A percentile compares a stretch with the other conserved stretches of the same genome.
Evolutionary conservation across 1,140 invertebrate species (phyloP).

Genomic region (Chymomyza costata): DNA sequence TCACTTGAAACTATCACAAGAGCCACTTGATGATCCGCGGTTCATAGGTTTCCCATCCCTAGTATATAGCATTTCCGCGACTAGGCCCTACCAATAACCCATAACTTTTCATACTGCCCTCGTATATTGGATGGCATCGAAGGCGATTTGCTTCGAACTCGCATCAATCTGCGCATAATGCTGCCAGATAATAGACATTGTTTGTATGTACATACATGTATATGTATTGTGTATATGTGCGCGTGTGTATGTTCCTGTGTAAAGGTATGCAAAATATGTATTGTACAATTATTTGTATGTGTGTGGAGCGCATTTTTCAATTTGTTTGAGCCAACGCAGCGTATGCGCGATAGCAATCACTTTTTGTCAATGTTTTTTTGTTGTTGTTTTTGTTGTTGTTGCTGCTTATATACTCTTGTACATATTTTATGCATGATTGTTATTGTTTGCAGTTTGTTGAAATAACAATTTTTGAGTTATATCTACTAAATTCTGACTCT

Average conservation of each 20-base stretch:
- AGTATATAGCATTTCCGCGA: too few relatives aligned
- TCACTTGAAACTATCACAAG: too few relatives aligned
- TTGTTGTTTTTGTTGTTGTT: neutral
- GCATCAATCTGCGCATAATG: slow-evolving; percentile 65
- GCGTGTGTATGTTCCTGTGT: slow-evolving; percentile 15
- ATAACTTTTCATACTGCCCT: too few relatives aligned
- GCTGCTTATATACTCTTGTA: too few relatives aligned
- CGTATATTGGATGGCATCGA: too few relatives aligned
- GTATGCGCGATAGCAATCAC: slow-evolving; percentile 65
- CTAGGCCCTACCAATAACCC: too few relatives aligned
- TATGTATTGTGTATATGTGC: neutral
- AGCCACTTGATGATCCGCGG: too few relatives aligned
- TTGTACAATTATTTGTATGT: neutral
- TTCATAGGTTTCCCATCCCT: too few relatives aligned
- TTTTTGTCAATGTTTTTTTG: slow-evolving; percentile 12
- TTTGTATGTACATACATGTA: slow-evolving; percentile 44
- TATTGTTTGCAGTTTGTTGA: slow-evolving; percentile 60
- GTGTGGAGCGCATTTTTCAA: slow-evolving; percentile 33
- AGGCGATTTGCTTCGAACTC: too few relatives aligned
- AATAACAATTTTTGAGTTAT: slow-evolving; percentile 45
- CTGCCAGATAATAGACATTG: slow-evolving; percentile 61
- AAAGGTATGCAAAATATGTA: neutral
- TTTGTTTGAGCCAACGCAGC: slow-evolving; percentile 38
- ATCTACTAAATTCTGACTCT: too few relatives aligned
- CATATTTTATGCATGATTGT: slow-evolving; percentile 63